Base-by-base conservation (phyloP, 2,797 vertebrate genomes). In the Esox masquinongy region DNA sequence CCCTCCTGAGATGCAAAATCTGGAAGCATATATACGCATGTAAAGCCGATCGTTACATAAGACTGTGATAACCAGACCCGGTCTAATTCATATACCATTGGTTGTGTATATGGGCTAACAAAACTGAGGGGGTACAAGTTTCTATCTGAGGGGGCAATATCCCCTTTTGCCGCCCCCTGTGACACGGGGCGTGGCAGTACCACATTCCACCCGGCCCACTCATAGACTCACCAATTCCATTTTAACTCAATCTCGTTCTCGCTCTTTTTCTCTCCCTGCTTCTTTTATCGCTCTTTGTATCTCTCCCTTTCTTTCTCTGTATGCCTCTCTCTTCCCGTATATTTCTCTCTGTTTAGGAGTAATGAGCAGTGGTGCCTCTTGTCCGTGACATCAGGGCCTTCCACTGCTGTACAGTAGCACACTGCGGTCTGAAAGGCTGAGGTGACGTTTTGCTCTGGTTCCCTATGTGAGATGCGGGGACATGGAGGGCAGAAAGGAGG, bases 391-490 rank as follows among this genome's bases (percentile, higher is more conserved):
- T 91, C 87, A 88, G 70, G 81, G 15, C 53, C 76, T 64, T 34
- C 81, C 84, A 85, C 75, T 74, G 53, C 53, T 6, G 16, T n/a
- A 43, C 5, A 43, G 39, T 56, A 19, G 79, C 81, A 59, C 0
- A 81, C 86, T 78, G 85, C 70, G 85, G 79, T 81, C 80, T 82
- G 83, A 89, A 83, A 80, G 74, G 79, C 77, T 80, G 77, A 84
- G 82, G 85, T 84, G 88, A 89, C 88, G 89, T 87, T 82, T 89
- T 15, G 7, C 77, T 88, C 84, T 80, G 78, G 83, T 75, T 75
- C 24, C 53, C 29, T 26, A 11, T 51, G 51, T 67, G 63, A 49
- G 19, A 26, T 34, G 39, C 1, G 47, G 14, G 26, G n/a, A 17
- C 22, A 3, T 3, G 22, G 50, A 15, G 8, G 0, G 69, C 82